phyloP scores from a whole-genome alignment of 2,888 invertebrate genomes.

The Anorthoa munda region DNA sequence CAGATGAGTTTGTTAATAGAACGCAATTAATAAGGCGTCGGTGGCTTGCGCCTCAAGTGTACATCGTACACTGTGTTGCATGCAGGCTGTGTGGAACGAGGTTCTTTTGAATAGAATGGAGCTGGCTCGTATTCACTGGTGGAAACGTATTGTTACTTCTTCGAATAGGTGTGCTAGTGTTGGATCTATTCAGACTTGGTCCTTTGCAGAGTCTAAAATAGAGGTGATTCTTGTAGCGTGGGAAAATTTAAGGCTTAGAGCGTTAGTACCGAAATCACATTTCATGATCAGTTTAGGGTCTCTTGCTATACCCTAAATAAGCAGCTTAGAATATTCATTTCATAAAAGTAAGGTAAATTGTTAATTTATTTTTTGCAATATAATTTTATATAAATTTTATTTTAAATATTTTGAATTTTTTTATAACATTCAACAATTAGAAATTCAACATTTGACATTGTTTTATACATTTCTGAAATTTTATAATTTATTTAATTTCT shows the following conservation, averaged over 20 bases:
- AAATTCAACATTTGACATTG: no score
- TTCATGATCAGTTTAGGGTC: background rate
- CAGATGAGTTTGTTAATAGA: conserved; percentile 52
- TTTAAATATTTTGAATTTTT: no score
- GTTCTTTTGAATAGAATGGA: conserved; percentile 32
- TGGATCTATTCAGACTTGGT: conserved; percentile 22
- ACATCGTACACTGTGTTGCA: conserved; percentile 17
- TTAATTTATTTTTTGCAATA: no score
- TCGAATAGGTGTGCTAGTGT: conserved; percentile 7
- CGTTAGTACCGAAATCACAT: no score
- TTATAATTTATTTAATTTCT: no score
- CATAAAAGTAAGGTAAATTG: no score
- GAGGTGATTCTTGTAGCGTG: background rate
- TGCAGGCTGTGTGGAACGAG: conserved; percentile 17
- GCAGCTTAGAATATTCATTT: background rate
- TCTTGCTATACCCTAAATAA: background rate
- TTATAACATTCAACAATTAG: no score
- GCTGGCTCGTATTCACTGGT: conserved; percentile 25
- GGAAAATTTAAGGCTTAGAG: background rate
- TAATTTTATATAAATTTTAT: no score
- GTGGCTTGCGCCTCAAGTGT: conserved; percentile 32
- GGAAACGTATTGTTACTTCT: conserved; percentile 27
- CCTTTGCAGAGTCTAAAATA: background rate
- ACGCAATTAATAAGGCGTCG: conserved; percentile 50
- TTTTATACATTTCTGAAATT: no score